phyloP scores from a whole-genome alignment of 2,797 vertebrate genomes.

The Tenualosa thibaudeaui region DNA sequence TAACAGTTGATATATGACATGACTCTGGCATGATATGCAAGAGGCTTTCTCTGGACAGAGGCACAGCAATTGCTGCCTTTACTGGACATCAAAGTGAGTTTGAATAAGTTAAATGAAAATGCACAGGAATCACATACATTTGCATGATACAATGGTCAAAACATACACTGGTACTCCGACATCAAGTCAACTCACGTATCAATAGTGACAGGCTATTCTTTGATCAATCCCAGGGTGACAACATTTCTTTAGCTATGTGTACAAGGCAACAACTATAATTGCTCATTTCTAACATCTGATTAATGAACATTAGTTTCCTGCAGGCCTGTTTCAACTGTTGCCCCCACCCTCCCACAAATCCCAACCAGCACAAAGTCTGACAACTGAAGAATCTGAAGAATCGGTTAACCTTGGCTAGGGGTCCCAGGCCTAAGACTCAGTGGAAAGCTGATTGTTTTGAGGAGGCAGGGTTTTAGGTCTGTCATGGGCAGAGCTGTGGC shows the following conservation, averaged over 20 bases:
- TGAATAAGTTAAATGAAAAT: neutral
- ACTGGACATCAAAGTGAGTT: neutral
- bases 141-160: neutral
- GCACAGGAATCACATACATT: slow-evolving; percentile 9
- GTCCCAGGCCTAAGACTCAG: neutral
- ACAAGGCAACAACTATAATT: neutral
- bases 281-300: slow-evolving; percentile 26
- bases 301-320: slow-evolving; percentile 45
- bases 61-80: neutral
- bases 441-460: slow-evolving; percentile 33
- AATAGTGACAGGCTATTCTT: slow-evolving; percentile 9
- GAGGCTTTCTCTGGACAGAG: neutral
- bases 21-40: neutral
- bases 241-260: slow-evolving; percentile 18
- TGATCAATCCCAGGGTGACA: slow-evolving; percentile 30
- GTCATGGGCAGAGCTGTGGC: slow-evolving; percentile 35
- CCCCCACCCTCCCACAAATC: neutral
- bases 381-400: slow-evolving; percentile 22
- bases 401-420: slow-evolving; percentile 10
- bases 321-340: slow-evolving; percentile 7
- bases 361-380: neutral
- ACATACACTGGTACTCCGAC: neutral
- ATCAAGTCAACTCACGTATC: slow-evolving; percentile 34
- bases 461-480: slow-evolving; percentile 28
- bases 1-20: neutral